These are phyloP conservation scores for Acronicta aceris DNA, from an alignment of 2,888 invertebrate genomes.

Conservation along the genomic window DNA sequence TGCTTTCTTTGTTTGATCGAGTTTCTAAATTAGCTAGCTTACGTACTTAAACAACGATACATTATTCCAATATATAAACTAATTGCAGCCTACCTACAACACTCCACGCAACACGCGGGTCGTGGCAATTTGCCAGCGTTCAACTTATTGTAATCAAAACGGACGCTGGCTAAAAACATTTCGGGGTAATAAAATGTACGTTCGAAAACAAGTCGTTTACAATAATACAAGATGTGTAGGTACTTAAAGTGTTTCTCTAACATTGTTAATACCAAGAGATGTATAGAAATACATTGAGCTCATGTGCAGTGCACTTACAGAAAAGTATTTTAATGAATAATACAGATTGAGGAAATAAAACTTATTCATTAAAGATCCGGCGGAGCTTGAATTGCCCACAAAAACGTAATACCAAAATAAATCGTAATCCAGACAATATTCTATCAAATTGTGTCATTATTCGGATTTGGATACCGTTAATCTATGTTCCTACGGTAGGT, in stretches of 20 bases:
- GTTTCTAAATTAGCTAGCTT: too few species aligned
- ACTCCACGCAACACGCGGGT: slow-evolving; percentile 25
- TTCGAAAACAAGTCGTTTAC: slow-evolving; percentile 42
- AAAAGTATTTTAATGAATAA: too few species aligned
- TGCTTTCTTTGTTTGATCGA: too few species aligned
- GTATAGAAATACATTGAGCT: not conserved
- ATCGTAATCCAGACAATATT: too few species aligned
- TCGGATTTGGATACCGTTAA: too few species aligned
- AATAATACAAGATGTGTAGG: slow-evolving; percentile 33
- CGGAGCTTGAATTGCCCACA: too few species aligned
- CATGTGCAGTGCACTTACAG: too few species aligned
- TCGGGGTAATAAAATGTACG: slow-evolving; percentile 41
- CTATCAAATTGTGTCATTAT: too few species aligned
- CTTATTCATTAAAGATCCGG: too few species aligned
- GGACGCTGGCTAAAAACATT: slow-evolving; percentile 45
- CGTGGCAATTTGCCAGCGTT: slow-evolving; percentile 42
- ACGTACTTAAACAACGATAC: slow-evolving; percentile 3
- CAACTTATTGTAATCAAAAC: slow-evolving; percentile 47
- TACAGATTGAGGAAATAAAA: too few species aligned
- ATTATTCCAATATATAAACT: slow-evolving; percentile 18
- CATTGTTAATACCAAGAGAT: slow-evolving; percentile 11
- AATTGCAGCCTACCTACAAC: slow-evolving; percentile 31
- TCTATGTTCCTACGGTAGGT: too few species aligned
- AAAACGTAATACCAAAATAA: too few species aligned
- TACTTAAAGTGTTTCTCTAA: slow-evolving; percentile 17